Percentiles rank a stretch among this genome's conserved stretches.
phyloP scores from a whole-genome alignment of 2,888 invertebrate species.

The Morpho achilles region DNA sequence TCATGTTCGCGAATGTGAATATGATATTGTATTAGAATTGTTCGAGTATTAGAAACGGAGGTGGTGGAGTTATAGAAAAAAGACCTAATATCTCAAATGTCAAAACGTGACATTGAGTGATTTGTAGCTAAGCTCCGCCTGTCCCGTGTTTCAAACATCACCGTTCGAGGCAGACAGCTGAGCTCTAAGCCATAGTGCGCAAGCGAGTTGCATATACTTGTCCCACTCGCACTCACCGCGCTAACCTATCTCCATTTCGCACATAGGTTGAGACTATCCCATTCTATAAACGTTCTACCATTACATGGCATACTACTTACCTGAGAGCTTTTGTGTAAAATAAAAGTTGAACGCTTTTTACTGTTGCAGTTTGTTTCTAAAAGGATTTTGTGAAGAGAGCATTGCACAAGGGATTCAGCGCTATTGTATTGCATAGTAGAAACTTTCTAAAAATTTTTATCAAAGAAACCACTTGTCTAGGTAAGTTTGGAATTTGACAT shows the following conservation, averaged over 20 bases:
- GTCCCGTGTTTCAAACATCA: slow-evolving; percentile 81
- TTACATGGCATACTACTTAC: slow-evolving; percentile 68
- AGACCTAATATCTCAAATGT: slow-evolving; percentile 80
- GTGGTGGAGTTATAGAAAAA: slow-evolving; percentile 77
- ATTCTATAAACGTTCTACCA: slow-evolving; percentile 72
- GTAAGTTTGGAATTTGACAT: slow-evolving; percentile 4
- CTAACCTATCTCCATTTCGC: slow-evolving; percentile 52
- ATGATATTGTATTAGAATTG: neutral
- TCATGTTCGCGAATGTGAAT: slow-evolving; percentile 4
- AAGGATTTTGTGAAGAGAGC: slow-evolving; percentile 59
- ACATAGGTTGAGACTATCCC: slow-evolving; percentile 59
- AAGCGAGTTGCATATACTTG: slow-evolving; percentile 59
- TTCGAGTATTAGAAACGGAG: slow-evolving; percentile 44
- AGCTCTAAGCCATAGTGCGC: slow-evolving; percentile 70
- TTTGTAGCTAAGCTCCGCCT: slow-evolving; percentile 81
- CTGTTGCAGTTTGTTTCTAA: slow-evolving; percentile 61
- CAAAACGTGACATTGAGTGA: slow-evolving; percentile 81
- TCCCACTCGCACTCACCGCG: slow-evolving; percentile 52
- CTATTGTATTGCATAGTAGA: slow-evolving; percentile 32
- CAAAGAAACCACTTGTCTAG: slow-evolving; percentile 2
- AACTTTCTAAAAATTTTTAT: slow-evolving; percentile 20
- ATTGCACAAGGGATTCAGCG: slow-evolving; percentile 48
- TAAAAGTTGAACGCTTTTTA: slow-evolving; percentile 75
- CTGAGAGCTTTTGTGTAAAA: slow-evolving; percentile 78
- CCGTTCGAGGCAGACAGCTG: slow-evolving; percentile 76